Conservation (phyloP, 2,113 vertebrate species). For the Amphiprion percula region DNA sequence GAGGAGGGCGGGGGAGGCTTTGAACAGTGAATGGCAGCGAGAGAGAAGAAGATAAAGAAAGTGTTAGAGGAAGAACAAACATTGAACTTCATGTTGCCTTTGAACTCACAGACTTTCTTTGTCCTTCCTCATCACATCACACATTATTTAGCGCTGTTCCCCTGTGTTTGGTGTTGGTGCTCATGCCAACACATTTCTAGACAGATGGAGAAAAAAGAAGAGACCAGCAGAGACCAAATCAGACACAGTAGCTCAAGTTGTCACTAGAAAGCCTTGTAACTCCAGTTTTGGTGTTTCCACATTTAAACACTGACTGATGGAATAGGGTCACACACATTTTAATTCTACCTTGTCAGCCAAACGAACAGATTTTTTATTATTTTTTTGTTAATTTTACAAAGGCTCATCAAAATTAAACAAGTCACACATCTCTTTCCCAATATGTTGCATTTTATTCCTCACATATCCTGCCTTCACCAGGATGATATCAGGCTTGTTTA, state of each 20-base stretch:
- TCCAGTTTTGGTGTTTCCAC: not conserved
- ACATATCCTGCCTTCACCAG: too few relatives aligned
- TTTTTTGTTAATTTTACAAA: too few relatives aligned
- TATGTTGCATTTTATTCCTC: not conserved
- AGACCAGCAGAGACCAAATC: constrained; percentile 2
- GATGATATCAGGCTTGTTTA: too few relatives aligned
- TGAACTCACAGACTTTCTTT: constrained; percentile 30
- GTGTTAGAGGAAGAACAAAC: constrained; percentile 20
- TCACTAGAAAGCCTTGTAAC: constrained; percentile 5
- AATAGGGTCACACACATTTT: not conserved
- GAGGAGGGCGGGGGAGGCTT: not conserved
- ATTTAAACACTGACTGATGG: constrained; percentile 12
- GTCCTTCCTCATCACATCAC: constrained; percentile 16
- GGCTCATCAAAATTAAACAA: too few relatives aligned
- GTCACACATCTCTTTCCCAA: not conserved
- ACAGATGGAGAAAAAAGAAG: constrained; percentile 6
- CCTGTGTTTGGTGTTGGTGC: constrained; percentile 3
- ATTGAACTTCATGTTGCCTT: constrained; percentile 45
- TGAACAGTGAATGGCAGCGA: constrained; percentile 27
- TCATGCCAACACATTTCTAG: constrained; percentile 18
- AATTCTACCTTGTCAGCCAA: not conserved
- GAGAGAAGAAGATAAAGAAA: constrained; percentile 24
- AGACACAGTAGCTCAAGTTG: constrained; percentile 1
- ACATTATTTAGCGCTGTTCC: constrained; percentile 5
- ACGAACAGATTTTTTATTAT: too few relatives aligned